phyloP scores from a whole-genome alignment of 2,797 vertebrate species.

The Eurystomus glaucurus region DNA sequence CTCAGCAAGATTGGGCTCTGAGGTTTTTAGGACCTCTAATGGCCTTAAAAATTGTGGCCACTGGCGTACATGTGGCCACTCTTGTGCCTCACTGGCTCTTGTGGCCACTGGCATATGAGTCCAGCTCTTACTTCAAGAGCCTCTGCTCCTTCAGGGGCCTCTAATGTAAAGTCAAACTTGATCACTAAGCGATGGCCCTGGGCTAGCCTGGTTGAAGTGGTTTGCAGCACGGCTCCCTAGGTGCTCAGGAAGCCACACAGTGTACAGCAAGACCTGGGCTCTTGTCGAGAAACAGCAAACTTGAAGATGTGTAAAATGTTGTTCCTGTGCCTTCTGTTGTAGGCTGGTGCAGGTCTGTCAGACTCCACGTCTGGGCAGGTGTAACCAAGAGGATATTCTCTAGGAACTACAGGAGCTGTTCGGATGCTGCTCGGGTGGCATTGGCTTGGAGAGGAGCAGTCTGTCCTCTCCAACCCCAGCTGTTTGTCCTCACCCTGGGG shows the following conservation, averaged over 20 bases:
- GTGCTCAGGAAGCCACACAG: not conserved
- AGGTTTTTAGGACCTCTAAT: not conserved
- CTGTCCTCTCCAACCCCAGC: not conserved
- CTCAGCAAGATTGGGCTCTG: not conserved
- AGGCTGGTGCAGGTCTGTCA: not conserved
- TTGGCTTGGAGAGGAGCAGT: not conserved
- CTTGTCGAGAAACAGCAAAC: not conserved
- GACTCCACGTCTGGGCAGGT: not conserved
- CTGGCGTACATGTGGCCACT: too few species aligned
- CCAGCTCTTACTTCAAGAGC: not conserved
- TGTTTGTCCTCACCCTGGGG: not conserved
- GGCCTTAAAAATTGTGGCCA: too few species aligned
- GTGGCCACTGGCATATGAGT: fast-evolving
- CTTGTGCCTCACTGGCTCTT: not conserved
- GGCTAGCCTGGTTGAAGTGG: not conserved
- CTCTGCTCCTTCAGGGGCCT: not conserved
- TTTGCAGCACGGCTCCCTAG: not conserved
- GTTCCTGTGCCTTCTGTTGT: not conserved
- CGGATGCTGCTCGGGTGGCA: not conserved
- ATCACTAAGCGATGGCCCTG: too few species aligned
- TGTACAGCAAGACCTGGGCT: not conserved
- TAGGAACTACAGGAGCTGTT: not conserved
- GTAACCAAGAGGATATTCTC: not conserved
- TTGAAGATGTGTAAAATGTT: not conserved
- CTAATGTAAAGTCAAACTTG: not conserved